phyloP scores from a whole-genome alignment of 1,140 invertebrate genomes.

The Laupala kohalensis region DNA sequence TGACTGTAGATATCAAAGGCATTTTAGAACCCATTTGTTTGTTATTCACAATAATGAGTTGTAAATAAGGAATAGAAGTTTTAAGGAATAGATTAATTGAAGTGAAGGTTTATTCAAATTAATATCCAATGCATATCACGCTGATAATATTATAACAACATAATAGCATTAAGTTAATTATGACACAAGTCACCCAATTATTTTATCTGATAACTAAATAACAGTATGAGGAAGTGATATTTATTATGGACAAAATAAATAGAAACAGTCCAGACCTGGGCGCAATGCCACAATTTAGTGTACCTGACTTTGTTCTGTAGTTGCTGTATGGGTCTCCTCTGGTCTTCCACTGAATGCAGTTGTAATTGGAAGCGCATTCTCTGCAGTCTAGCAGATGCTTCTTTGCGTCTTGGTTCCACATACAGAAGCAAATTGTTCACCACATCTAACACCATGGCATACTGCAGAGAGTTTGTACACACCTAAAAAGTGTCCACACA shows the following conservation, averaged over 20 bases:
- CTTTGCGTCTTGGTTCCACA: constrained; percentile 89
- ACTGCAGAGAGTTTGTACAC: constrained; percentile 91
- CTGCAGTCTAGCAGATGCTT: constrained; percentile 75
- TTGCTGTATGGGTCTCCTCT: constrained; percentile 79
- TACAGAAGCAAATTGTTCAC: constrained; percentile 94
- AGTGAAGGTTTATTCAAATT: no score
- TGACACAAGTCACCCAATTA: no score
- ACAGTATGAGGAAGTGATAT: no score
- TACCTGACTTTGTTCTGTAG: constrained; percentile 72
- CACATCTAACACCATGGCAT: constrained; percentile 92
- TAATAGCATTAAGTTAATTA: background rate
- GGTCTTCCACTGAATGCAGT: constrained; percentile 77
- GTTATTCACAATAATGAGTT: no score
- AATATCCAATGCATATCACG: no score
- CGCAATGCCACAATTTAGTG: background rate
- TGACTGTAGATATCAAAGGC: no score
- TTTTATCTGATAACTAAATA: no score
- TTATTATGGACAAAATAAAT: no score
- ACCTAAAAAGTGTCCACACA: constrained; percentile 25
- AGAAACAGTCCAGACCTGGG: no score
- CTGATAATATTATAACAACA: background rate
- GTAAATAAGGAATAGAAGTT: no score
- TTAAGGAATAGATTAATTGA: no score
- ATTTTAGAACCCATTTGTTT: no score
- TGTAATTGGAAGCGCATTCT: constrained; percentile 88